Base-by-base conservation (phyloP, 53 echinoderm and acorn worm species). In the Astropecten irregularis region DNA sequence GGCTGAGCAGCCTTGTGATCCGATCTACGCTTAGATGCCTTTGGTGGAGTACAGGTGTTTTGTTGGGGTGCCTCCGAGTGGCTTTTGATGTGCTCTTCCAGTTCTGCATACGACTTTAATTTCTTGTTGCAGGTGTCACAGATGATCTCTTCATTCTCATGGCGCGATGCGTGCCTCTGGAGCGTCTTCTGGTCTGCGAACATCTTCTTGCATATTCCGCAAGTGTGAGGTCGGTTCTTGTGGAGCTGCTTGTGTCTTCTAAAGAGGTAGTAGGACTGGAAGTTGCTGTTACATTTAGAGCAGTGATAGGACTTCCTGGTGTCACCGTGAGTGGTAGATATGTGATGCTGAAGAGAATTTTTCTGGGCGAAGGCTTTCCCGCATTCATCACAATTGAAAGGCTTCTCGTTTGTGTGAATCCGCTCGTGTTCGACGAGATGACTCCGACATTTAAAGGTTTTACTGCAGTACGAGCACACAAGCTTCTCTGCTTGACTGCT, bases 381-480 rank as follows among this genome's bases (percentile, higher is more conserved):
- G 29, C 86, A 85, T 51, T 53, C 46, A 2, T 8, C 18, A 73
- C 86, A 85, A 29, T 19, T 25, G 3, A 63, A 85, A 22, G 86
- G 76, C 39, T 76, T 85, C 38, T 76, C 76, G 1, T 85, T 51
- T 35, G 64, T 74, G 34, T 85, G 86, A 30, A 20, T 52, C 22
- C 74, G 3, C 54, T 74, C 66, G 40, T 85, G 85, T 22, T 51
- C 49, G 15, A 49, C 49, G 49, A 61, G 64, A 25, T 73, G 49
- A 3, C 19, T 40, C 64, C 32, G 36, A 16, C 50, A 27, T n/a
- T 56, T 47, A 32, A 62, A 63, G 0, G 28, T 37, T 49, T 73
- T 63, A 18, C 38, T 20, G 32, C 85, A 85, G 34, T 73, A 64
- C 20, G 37, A 3, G 29, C 76, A 76, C 42, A 19, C 30, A 29